Conservation (phyloP, 2,797 vertebrate species). For the Catamblyrhynchus diadema region DNA sequence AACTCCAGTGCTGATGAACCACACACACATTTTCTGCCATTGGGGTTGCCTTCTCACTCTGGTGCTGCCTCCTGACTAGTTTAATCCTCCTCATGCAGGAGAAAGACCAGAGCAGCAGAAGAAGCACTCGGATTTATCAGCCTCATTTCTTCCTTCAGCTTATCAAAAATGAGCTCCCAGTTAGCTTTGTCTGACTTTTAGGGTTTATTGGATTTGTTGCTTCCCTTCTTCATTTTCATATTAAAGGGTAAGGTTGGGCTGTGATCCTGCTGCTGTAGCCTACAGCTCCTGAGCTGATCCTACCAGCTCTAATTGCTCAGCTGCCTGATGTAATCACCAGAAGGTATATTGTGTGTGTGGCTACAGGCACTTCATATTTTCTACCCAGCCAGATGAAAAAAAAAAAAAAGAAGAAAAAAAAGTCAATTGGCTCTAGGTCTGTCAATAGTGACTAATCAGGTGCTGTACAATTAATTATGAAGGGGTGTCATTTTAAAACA, state of each 20-base stretch:
- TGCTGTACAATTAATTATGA: constrained; percentile 63
- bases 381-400: background rate
- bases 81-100: background rate
- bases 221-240: constrained; percentile 61
- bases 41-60: background rate
- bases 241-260: constrained; percentile 38
- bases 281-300: constrained; percentile 7
- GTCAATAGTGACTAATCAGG: constrained; percentile 70
- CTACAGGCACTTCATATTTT: constrained; percentile 43
- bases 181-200: constrained; percentile 54
- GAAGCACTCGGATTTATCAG: background rate
- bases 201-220: constrained; percentile 50
- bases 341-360: background rate
- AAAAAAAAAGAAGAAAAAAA: background rate
- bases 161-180: constrained; percentile 37
- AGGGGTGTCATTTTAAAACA: constrained; percentile 65
- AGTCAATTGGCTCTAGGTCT: constrained; percentile 46
- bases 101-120: background rate
- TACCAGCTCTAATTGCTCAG: constrained; percentile 37
- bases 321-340: constrained; percentile 40
- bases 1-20: background rate
- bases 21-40: background rate
- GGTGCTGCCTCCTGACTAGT: background rate
- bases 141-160: background rate
- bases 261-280: constrained; percentile 35